Evolutionary conservation across 1,140 invertebrate genomes (phyloP), one percentile per base, ranked within the genome.

Genomic region (Meloidogyne chitwoodi): DNA sequence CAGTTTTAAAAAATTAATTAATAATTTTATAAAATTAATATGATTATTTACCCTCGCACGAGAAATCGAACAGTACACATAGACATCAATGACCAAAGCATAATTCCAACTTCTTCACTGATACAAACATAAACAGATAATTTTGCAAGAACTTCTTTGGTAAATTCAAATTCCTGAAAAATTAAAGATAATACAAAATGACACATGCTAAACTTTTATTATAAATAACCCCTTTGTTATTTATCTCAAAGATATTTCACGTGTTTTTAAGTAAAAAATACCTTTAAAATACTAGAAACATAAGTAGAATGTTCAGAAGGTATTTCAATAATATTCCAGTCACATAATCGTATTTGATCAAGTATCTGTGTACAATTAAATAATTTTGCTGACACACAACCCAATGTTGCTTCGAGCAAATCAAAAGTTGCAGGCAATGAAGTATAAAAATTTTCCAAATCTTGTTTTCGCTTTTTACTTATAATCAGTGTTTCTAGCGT

Each of bases 261-360:
- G 6, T 24, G n/a, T 38, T 38, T 38, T n/a, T 38, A 6, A 31
- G 6, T 6, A 68, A 69, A 27, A 24, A 5, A 81, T 27, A 79
- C 77, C 29, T 76, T 68, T 10, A 71, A 31, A 38, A 91, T 80
- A 48, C 87, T 81, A 81, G 91, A 91, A 14, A 92, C 90, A 88
- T 99, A 99, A 14, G 89, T 88, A 85, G 93, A 96, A 86, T 99
- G 96, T 82, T 97, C 93, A 27, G 93, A 94, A 89, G 94, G 94
- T 0, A 99, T 93, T 84, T 96, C 94, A 76, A 88, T 88, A 0
- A 98, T 91, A 87, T 98, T 94, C 96, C 96, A 99, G 87, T 94
- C 93, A 2, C 96, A 94, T 5, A 91, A 91, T 3, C 76, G 75
- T 92, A 99, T 96, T n/a, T 91, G 89, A 66, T 91, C 89, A 11